These are phyloP conservation scores for Onychomys leucogaster DNA, from an alignment of 2,797 vertebrate species.

Conservation along the genomic window DNA sequence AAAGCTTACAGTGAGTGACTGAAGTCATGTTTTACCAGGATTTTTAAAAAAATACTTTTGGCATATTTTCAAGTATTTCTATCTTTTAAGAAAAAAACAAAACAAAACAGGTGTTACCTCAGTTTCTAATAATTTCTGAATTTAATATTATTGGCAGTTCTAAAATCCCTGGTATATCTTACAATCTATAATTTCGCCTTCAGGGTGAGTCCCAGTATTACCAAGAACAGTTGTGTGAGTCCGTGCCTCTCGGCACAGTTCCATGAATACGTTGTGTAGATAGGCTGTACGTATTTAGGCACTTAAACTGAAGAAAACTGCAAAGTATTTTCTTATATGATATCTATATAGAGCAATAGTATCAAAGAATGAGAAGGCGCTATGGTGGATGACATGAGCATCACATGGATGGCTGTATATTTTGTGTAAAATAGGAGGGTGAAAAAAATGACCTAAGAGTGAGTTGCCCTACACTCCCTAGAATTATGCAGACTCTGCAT, in stretches of 20 bases:
- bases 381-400: constrained; percentile 79
- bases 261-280: constrained; percentile 85
- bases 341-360: constrained; percentile 87
- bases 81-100: constrained; percentile 64
- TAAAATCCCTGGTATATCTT: constrained; percentile 61
- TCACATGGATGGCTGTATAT: constrained; percentile 85
- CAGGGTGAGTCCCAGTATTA: constrained; percentile 75
- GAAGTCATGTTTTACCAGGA: constrained; percentile 62
- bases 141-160: constrained; percentile 76
- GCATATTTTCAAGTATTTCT: constrained; percentile 84
- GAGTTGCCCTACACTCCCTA: constrained; percentile 87
- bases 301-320: constrained; percentile 84
- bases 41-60: constrained; percentile 75
- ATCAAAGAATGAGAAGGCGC: constrained; percentile 85
- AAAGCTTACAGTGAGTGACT: constrained; percentile 66
- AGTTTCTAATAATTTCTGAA: constrained; percentile 79
- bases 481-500: constrained; percentile 89
- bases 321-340: constrained; percentile 90
- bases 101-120: constrained; percentile 79
- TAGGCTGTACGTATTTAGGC: constrained; percentile 87
- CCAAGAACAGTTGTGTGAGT: constrained; percentile 73
- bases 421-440: constrained; percentile 88
- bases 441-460: constrained; percentile 86
- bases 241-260: constrained; percentile 81
- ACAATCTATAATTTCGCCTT: constrained; percentile 74